Evolutionary conservation across 2,113 vertebrate genomes (phyloP).

Genomic region (Podiceps cristatus): DNA sequence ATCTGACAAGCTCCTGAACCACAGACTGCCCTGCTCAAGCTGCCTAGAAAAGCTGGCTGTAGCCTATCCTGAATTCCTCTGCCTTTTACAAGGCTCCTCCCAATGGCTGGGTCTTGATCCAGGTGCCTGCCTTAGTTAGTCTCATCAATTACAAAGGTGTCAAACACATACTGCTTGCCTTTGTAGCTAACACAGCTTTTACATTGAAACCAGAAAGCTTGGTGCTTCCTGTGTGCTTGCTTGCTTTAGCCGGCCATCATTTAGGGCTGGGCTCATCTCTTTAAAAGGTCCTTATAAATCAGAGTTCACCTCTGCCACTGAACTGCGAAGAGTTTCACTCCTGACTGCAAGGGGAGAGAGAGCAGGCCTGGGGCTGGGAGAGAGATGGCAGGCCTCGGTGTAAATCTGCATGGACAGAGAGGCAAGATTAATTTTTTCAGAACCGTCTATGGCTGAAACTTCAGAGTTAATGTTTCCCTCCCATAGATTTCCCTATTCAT

Average conservation of each 20-base stretch:
- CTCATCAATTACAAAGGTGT: not conserved
- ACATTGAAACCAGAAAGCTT: not conserved
- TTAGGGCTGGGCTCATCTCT: not conserved
- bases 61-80: not conserved
- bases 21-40: not conserved
- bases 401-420: not conserved
- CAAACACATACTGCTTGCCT: not conserved
- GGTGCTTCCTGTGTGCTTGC: not conserved
- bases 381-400: not conserved
- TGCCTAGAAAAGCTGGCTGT: not conserved
- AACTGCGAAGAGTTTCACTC: not conserved
- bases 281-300: not conserved
- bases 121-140: not conserved
- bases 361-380: not conserved
- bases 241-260: not conserved
- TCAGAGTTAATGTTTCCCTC: not conserved
- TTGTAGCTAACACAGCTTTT: not conserved
- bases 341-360: not conserved
- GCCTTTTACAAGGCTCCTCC: not conserved
- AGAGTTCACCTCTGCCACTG: not conserved
- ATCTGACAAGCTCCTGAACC: not conserved
- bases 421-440: not conserved
- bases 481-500: not conserved
- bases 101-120: not conserved
- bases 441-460: accelerated